A percentile compares a stretch with the other conserved stretches of the same genome.
phyloP scores from a whole-genome alignment of 2,888 invertebrate species.

The Apamea epomidion region DNA sequence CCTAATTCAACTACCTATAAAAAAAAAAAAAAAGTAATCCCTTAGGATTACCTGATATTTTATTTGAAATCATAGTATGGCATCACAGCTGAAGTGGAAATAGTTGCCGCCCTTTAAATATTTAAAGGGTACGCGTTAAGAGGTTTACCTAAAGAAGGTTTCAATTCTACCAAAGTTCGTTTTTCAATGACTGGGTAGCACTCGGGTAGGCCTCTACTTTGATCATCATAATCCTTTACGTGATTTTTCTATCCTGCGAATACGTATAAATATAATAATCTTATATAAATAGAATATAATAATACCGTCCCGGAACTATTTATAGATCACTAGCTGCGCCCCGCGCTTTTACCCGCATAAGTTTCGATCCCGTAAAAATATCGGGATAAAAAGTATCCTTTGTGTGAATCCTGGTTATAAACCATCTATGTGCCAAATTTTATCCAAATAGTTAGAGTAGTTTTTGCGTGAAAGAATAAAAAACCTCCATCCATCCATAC shows the following conservation, averaged over 20 bases:
- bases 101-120: conserved; percentile 16
- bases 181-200: background rate
- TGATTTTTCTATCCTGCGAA: background rate
- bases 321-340: no score
- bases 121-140: conserved; percentile 16
- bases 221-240: background rate
- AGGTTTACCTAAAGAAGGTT: conserved; percentile 2
- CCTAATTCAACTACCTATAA: background rate
- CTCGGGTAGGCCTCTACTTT: conserved; percentile 5
- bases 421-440: no score
- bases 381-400: no score
- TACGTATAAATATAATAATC: background rate
- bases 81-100: background rate
- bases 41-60: background rate
- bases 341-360: no score
- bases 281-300: background rate
- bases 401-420: no score
- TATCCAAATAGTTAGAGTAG: no score
- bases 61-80: background rate
- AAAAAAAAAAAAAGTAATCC: no score
- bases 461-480: no score
- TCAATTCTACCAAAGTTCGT: conserved; percentile 1
- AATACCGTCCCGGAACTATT: background rate
- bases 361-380: no score
- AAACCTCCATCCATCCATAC: no score